phyloP scores from a whole-genome alignment of 2,888 invertebrate genomes.

The Hydrotaea cyrtoneurina region DNA sequence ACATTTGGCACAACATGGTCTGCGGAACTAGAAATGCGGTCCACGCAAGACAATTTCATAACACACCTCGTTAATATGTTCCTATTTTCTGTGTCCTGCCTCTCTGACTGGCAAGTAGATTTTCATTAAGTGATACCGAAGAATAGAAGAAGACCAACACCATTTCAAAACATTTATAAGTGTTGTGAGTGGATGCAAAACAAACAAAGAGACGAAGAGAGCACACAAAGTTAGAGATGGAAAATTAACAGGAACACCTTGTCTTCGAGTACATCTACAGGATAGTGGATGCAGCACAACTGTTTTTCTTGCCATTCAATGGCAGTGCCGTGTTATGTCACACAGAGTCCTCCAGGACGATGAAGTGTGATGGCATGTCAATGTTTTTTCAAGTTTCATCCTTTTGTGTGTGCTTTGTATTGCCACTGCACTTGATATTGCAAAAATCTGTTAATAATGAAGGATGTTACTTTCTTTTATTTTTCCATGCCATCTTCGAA shows the following conservation, averaged over 20 bases:
- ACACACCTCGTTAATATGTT: neutral
- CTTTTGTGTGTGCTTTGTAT: neutral
- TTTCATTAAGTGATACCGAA: constrained; percentile 60
- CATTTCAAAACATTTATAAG: constrained; percentile 29
- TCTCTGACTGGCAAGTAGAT: constrained; percentile 48
- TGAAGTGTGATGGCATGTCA: constrained; percentile 22
- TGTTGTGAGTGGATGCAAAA: constrained; percentile 41
- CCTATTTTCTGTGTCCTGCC: neutral
- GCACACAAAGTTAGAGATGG: constrained; percentile 4
- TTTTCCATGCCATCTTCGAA: neutral
- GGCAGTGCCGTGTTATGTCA: neutral
- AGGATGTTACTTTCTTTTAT: neutral
- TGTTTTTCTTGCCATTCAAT: constrained; percentile 25
- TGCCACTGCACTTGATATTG: constrained; percentile 29
- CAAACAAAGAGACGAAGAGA: constrained; percentile 6
- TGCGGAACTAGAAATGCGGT: no score
- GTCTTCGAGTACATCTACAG: neutral
- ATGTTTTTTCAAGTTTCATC: constrained; percentile 27
- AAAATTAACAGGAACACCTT: neutral
- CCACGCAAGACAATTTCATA: no score
- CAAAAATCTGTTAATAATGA: neutral
- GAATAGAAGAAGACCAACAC: constrained; percentile 32
- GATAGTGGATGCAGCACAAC: neutral
- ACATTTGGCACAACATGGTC: no score
- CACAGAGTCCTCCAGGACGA: neutral